A percentile compares a stretch with the other conserved stretches of the same genome.
These are phyloP conservation scores for Pelodiscus sinensis DNA, from an alignment of 2,113 vertebrate species.

Conservation along the genomic window DNA sequence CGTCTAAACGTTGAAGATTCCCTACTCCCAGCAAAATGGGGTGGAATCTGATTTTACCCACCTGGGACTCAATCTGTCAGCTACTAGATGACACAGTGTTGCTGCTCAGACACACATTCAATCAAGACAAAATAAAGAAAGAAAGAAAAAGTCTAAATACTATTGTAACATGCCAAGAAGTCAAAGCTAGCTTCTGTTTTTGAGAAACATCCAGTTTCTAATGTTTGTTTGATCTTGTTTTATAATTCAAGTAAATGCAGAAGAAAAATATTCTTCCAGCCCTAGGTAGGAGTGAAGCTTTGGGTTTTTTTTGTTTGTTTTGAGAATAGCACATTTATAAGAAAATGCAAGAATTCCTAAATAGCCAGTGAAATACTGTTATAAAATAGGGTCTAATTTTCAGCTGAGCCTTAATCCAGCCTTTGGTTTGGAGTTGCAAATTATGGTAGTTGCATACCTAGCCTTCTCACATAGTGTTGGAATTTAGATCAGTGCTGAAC, in stretches of 20 bases:
- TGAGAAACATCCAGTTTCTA: not conserved
- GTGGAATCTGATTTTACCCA: rapidly evolving
- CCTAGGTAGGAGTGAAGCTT: not conserved
- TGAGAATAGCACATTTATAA: not conserved
- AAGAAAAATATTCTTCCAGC: not conserved
- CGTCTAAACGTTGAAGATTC: rapidly evolving
- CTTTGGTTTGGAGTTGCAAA: not conserved
- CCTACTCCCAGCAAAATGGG: rapidly evolving
- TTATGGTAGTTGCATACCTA: not conserved
- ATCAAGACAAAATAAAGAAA: not conserved
- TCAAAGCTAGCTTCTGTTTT: not conserved
- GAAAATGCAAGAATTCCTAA: not conserved
- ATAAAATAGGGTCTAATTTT: not conserved
- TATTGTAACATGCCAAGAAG: not conserved
- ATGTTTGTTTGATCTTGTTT: not conserved
- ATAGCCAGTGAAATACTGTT: not conserved
- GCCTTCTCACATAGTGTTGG: not conserved
- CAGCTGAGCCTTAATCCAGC: not conserved
- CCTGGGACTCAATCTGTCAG: not conserved
- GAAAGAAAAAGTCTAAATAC: not conserved
- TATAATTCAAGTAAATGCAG: not conserved
- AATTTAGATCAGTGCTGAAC: not conserved
- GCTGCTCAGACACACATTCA: not conserved
- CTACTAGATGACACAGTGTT: constrained; percentile 58
- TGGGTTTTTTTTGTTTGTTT: no score